A percentile compares a stretch with the other conserved stretches of the same genome.
Conservation (phyloP, 2,797 vertebrate genomes). For the Tenualosa ilisha region DNA sequence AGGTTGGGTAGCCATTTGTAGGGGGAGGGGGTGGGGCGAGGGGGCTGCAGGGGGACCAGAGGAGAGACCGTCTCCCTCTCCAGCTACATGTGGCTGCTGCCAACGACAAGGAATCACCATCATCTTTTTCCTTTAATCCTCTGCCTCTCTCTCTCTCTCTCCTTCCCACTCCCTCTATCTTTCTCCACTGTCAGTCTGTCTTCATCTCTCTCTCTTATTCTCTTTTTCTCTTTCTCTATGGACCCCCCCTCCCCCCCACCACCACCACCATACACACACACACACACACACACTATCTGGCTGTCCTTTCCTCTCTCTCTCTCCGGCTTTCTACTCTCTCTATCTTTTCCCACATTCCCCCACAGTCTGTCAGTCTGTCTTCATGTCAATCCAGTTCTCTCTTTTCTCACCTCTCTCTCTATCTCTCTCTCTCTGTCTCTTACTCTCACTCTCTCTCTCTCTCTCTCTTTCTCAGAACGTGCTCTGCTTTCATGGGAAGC, state of each 20-base stretch:
- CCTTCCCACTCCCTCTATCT: neutral
- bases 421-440: neutral
- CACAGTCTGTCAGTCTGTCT: neutral
- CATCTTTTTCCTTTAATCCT: neutral
- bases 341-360: neutral
- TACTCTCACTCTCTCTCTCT: slow-evolving; percentile 30
- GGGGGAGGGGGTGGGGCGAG: neutral
- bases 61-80: neutral
- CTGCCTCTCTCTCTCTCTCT: neutral
- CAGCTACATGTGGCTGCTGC: neutral
- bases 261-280: no score
- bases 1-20: neutral
- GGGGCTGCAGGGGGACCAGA: neutral
- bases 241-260: no score
- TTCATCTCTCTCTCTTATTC: neutral
- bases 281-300: slow-evolving; percentile 32
- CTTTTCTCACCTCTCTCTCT: neutral
- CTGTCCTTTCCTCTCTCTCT: slow-evolving; percentile 50
- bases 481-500: slow-evolving; percentile 37
- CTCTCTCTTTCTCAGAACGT: slow-evolving; percentile 41
- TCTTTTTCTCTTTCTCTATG: slow-evolving; percentile 35
- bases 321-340: slow-evolving; percentile 12
- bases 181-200: neutral
- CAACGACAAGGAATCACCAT: neutral
- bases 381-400: neutral